These are phyloP conservation scores for Trinectes maculatus DNA, from an alignment of 2,113 vertebrate genomes.

Conservation along the genomic window DNA sequence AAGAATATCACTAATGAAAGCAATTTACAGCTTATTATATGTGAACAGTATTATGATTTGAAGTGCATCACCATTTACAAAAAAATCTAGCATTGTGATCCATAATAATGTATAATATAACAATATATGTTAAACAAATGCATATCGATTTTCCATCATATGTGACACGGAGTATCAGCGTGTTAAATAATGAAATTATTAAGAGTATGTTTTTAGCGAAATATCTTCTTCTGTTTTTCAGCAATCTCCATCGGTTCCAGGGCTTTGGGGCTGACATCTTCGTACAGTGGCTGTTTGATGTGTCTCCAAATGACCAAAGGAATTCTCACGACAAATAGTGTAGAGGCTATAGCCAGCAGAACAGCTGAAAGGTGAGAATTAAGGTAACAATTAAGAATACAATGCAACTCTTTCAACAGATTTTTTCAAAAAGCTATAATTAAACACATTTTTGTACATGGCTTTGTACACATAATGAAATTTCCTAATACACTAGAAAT, in stretches of 20 bases:
- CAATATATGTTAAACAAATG: not conserved
- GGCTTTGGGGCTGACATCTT: slow-evolving; percentile 14
- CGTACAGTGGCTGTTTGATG: slow-evolving; percentile 69
- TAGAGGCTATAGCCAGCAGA: slow-evolving; percentile 59
- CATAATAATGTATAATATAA: slow-evolving; percentile 3
- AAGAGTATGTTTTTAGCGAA: slow-evolving; percentile 22
- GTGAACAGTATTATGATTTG: not conserved
- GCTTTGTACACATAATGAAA: not conserved
- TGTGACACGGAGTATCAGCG: not conserved
- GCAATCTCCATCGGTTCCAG: slow-evolving; percentile 60
- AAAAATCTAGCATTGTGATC: not conserved
- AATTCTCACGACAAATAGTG: slow-evolving; percentile 63
- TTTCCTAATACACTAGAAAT: not conserved
- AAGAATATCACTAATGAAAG: not conserved
- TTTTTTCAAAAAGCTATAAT: too few species aligned
- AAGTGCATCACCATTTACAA: not conserved
- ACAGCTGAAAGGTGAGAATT: slow-evolving; percentile 51
- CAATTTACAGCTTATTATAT: not conserved
- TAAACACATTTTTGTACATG: not conserved
- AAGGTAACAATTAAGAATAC: not conserved
- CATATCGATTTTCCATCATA: not conserved
- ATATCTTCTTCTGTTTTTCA: slow-evolving; percentile 67
- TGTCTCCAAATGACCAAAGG: slow-evolving; percentile 77
- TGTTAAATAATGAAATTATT: not conserved
- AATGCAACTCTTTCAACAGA: too few species aligned